These are phyloP conservation scores for Lasiommata megera DNA, from an alignment of 2,888 invertebrate genomes.

Conservation along the genomic window DNA sequence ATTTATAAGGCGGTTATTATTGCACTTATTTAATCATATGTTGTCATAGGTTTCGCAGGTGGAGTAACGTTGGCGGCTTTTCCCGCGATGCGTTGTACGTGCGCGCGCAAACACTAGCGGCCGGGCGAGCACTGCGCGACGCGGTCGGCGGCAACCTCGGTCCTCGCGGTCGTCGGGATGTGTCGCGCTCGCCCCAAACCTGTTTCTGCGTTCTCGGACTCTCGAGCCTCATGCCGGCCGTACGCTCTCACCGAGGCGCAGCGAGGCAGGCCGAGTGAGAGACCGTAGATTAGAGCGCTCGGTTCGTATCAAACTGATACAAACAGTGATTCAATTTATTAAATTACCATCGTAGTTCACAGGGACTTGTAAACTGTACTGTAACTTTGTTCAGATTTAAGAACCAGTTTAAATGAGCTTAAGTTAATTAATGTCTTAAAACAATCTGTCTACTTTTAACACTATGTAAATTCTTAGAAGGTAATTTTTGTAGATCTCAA, in stretches of 20 bases:
- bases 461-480: no score
- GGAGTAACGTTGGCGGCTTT: slow-evolving; percentile 40
- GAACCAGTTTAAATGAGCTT: no score
- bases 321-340: no score
- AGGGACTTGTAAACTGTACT: no score
- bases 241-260: no score
- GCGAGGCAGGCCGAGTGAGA: no score
- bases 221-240: slow-evolving; percentile 4
- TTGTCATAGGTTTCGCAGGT: slow-evolving; percentile 43
- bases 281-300: slow-evolving; percentile 27
- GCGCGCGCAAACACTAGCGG: slow-evolving; percentile 64
- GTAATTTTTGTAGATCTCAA: no score
- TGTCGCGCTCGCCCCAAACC: slow-evolving; percentile 60
- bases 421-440: no score
- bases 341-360: no score
- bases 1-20: slow-evolving; percentile 26
- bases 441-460: no score
- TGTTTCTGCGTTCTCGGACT: slow-evolving; percentile 53
- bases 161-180: slow-evolving; percentile 65
- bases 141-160: slow-evolving; percentile 43
- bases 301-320: neutral
- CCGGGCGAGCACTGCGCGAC: slow-evolving; percentile 68
- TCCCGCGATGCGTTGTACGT: slow-evolving; percentile 48
- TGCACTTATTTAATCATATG: slow-evolving; percentile 42
- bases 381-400: no score